Evolutionary conservation across 2,113 vertebrate genomes (phyloP).

Genomic region (Jacana jacana): DNA sequence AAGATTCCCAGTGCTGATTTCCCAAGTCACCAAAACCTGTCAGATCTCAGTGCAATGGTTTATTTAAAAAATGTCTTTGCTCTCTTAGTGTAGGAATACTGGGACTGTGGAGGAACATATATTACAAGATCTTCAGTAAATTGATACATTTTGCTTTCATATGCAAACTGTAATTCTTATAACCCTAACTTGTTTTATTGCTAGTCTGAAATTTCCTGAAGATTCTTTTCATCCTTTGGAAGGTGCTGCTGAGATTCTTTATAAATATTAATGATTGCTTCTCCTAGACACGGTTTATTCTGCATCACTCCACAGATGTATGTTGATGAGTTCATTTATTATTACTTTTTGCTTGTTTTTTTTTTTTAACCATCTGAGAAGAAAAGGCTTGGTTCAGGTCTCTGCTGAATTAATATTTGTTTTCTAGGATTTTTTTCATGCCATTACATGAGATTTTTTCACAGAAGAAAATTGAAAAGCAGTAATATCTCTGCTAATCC

Average conservation of each 20-base stretch:
- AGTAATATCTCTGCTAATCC: neutral
- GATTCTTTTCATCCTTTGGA: neutral
- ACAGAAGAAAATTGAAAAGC: neutral
- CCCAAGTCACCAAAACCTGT: neutral
- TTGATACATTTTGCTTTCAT: neutral
- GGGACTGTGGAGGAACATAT: neutral
- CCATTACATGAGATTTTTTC: neutral
- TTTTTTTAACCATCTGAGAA: neutral
- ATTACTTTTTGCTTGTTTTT: neutral
- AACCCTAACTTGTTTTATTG: neutral
- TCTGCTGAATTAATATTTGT: neutral
- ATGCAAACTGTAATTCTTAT: neutral
- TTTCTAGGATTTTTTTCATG: neutral
- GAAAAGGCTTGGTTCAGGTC: neutral
- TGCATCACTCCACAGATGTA: neutral
- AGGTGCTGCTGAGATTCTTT: neutral
- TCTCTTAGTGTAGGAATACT: neutral
- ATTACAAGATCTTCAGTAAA: neutral
- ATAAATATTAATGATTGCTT: slow-evolving; percentile 42
- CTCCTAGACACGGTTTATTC: neutral
- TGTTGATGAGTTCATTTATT: neutral
- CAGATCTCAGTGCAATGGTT: neutral
- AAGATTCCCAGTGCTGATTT: neutral
- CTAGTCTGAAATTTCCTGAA: neutral
- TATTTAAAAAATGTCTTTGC: neutral